Conservation (phyloP, 2,113 vertebrate genomes). For the Gambusia affinis region DNA sequence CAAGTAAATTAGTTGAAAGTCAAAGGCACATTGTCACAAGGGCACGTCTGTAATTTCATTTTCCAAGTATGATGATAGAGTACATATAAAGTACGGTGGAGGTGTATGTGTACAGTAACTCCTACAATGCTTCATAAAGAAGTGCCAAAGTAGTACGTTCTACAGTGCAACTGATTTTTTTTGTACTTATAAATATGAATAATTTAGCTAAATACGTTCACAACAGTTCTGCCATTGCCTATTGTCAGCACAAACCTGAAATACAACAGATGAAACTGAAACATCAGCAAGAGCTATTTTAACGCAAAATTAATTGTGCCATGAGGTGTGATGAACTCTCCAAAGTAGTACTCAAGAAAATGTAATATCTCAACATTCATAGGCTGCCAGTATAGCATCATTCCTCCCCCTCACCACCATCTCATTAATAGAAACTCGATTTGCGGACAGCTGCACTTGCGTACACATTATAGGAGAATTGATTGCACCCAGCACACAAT, state of each 20-base stretch:
- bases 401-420: slow-evolving; percentile 76
- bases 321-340: slow-evolving; percentile 55
- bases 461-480: slow-evolving; percentile 87
- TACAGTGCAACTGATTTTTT: slow-evolving; percentile 1
- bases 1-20: slow-evolving; percentile 13
- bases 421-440: slow-evolving; percentile 88
- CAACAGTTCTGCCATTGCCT: neutral
- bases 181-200: neutral
- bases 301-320: slow-evolving; percentile 19
- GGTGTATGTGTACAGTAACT: neutral
- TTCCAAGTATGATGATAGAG: neutral
- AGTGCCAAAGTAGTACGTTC: neutral
- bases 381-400: slow-evolving; percentile 73
- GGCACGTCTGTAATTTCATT: slow-evolving; percentile 29
- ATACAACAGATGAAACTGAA: slow-evolving; percentile 1
- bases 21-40: slow-evolving; percentile 16
- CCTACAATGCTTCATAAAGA: neutral
- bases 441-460: slow-evolving; percentile 86
- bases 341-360: slow-evolving; percentile 59
- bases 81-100: neutral
- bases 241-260: slow-evolving; percentile 10
- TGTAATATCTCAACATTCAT: slow-evolving; percentile 68
- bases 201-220: slow-evolving; percentile 2
- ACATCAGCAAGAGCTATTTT: neutral
- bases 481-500: slow-evolving; percentile 86